Evolutionary conservation across 1,140 invertebrate genomes (phyloP).

Genomic region (Drosophila elegans): DNA sequence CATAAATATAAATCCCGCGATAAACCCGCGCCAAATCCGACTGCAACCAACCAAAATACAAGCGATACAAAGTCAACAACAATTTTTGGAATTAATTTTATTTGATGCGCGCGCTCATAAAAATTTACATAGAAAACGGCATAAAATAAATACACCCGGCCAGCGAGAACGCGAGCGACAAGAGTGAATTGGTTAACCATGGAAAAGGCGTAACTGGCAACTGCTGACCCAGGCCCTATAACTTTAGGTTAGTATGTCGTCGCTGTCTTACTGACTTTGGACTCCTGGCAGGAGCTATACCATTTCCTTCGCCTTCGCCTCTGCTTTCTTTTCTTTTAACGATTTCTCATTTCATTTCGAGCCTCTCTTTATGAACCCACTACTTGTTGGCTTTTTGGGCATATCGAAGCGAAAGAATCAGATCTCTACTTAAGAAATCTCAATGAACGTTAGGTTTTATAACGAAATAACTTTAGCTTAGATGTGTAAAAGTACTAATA

Average conservation of each 20-base stretch:
- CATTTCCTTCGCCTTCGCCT: slow-evolving; percentile 18
- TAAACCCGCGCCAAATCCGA: slow-evolving; percentile 23
- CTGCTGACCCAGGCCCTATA: slow-evolving; percentile 73
- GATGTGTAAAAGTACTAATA: too few species aligned
- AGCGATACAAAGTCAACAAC: slow-evolving; percentile 57
- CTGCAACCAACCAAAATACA: slow-evolving; percentile 39
- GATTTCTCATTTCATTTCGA: slow-evolving; percentile 30
- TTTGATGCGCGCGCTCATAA: slow-evolving; percentile 71
- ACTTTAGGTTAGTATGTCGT: slow-evolving; percentile 79
- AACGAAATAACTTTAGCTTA: too few species aligned
- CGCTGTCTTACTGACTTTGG: slow-evolving; percentile 52
- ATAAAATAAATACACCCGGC: slow-evolving; percentile 38
- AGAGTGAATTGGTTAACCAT: slow-evolving; percentile 66
- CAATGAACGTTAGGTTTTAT: too few species aligned
- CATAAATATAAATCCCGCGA: neutral
- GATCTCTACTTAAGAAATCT: too few species aligned
- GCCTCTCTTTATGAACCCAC: slow-evolving; percentile 1
- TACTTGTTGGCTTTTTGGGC: neutral
- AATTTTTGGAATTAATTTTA: slow-evolving; percentile 75
- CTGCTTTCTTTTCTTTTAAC: slow-evolving; percentile 16
- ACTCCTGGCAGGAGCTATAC: slow-evolving; percentile 12
- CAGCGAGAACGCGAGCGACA: slow-evolving; percentile 45
- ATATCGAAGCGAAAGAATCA: neutral
- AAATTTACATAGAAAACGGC: slow-evolving; percentile 79
- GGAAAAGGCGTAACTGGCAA: slow-evolving; percentile 62